Percentiles rank a stretch among this genome's conserved stretches.
These are phyloP conservation scores for Lophius piscatorius DNA, from an alignment of 2,113 vertebrate species.

Conservation along the genomic window DNA sequence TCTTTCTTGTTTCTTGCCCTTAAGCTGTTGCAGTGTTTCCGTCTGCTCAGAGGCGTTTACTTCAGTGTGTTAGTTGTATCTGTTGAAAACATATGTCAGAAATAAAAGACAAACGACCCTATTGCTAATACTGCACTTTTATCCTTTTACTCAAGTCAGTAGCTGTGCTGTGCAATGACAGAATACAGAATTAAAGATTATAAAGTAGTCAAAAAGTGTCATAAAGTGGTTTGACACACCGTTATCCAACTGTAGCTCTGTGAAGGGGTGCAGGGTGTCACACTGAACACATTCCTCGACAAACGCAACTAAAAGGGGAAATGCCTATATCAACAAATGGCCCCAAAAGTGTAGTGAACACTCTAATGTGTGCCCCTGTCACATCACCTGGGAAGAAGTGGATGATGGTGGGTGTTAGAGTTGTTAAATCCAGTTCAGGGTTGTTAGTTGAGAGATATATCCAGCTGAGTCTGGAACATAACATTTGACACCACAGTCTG, in stretches of 20 bases:
- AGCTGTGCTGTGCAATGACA: neutral
- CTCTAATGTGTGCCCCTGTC: slow-evolving; percentile 21
- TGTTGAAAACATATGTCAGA: no score
- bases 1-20: no score
- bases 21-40: no score
- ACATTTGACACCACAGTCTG: slow-evolving; percentile 64
- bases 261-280: slow-evolving; percentile 49
- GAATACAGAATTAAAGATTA: neutral
- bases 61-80: no score
- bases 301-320: slow-evolving; percentile 65
- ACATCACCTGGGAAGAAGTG: slow-evolving; percentile 57
- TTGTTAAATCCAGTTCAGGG: slow-evolving; percentile 44
- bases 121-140: neutral
- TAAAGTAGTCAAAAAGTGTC: slow-evolving; percentile 13
- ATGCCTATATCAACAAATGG: slow-evolving; percentile 70
- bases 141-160: neutral
- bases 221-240: slow-evolving; percentile 16
- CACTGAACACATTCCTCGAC: slow-evolving; percentile 56
- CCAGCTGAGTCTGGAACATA: slow-evolving; percentile 61
- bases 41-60: no score
- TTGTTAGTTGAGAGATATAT: slow-evolving; percentile 38
- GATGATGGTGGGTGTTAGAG: slow-evolving; percentile 20
- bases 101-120: no score
- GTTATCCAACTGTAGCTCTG: no score
- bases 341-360: slow-evolving; percentile 49